Conservation (phyloP, 1,140 invertebrate genomes). For the Penaeus chinensis region DNA sequence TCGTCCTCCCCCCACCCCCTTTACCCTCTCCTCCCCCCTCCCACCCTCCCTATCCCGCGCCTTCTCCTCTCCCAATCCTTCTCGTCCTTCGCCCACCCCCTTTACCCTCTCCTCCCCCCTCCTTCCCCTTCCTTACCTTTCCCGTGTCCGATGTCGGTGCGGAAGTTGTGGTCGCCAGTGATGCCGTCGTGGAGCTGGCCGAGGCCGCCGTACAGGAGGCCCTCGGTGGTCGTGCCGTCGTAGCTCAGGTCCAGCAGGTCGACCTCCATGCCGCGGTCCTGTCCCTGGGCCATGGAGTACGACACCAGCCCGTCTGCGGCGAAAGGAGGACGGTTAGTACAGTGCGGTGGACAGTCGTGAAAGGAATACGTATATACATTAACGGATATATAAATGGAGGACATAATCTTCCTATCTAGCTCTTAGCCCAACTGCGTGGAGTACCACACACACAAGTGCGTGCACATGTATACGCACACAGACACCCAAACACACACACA, state of each 20-base stretch:
- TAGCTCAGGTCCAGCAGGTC: constrained; percentile 76
- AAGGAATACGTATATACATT: not conserved
- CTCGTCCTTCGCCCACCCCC: not conserved
- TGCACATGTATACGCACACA: too few species aligned
- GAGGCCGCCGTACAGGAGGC: constrained; percentile 80
- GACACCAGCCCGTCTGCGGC: constrained; percentile 72
- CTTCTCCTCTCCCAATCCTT: not conserved
- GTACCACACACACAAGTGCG: too few species aligned
- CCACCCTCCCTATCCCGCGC: not conserved
- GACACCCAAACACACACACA: too few species aligned
- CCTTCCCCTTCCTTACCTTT: constrained; percentile 73
- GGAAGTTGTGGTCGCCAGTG: constrained; percentile 83
- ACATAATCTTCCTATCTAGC: too few species aligned
- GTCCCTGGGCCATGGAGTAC: constrained; percentile 75
- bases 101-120: not conserved
- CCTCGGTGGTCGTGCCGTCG: constrained; percentile 72
- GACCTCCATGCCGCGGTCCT: constrained; percentile 72
- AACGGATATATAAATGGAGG: too few species aligned
- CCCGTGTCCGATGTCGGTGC: constrained; percentile 76
- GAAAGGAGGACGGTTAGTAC: constrained; percentile 26
- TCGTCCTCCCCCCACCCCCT: not conserved
- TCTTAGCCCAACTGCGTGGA: too few species aligned
- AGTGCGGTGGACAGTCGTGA: not conserved
- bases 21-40: not conserved
- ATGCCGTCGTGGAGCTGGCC: constrained; percentile 91